Evolutionary conservation across 2,113 vertebrate species (phyloP).

Genomic region (Cyanoderma ruficeps): DNA sequence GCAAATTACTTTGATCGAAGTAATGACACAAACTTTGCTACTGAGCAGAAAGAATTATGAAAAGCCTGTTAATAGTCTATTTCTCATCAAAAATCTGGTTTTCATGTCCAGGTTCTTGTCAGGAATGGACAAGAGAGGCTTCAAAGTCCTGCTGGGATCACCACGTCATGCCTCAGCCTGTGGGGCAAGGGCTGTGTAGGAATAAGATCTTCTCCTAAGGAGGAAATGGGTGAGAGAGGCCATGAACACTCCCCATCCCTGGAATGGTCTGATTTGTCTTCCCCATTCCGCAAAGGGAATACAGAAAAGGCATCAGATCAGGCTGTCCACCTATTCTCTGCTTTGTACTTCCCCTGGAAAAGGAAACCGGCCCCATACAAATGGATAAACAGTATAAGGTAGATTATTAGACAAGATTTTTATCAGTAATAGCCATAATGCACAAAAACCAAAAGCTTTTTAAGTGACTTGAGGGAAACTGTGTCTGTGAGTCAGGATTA

Average conservation of each 20-base stretch:
- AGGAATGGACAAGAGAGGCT: background rate
- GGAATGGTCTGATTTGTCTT: background rate
- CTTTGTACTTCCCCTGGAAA: background rate
- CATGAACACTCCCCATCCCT: fast-evolving
- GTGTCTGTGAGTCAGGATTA: background rate
- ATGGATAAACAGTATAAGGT: background rate
- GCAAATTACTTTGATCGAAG: background rate
- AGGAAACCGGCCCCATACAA: background rate
- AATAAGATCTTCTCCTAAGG: background rate
- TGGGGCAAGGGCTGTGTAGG: background rate
- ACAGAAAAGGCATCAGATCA: background rate
- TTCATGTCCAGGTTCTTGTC: background rate
- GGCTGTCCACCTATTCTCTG: background rate
- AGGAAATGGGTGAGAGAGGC: background rate
- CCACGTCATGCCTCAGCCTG: fast-evolving
- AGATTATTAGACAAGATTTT: background rate
- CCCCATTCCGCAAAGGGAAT: background rate
- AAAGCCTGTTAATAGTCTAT: background rate
- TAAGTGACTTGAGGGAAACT: background rate
- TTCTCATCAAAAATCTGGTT: background rate
- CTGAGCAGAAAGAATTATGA: background rate
- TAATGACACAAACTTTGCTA: background rate
- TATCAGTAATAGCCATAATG: background rate
- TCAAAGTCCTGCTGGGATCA: background rate
- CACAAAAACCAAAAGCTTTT: background rate